Base-by-base conservation (phyloP, 2,888 invertebrate genomes). In the Dermolepida albohirtum region DNA sequence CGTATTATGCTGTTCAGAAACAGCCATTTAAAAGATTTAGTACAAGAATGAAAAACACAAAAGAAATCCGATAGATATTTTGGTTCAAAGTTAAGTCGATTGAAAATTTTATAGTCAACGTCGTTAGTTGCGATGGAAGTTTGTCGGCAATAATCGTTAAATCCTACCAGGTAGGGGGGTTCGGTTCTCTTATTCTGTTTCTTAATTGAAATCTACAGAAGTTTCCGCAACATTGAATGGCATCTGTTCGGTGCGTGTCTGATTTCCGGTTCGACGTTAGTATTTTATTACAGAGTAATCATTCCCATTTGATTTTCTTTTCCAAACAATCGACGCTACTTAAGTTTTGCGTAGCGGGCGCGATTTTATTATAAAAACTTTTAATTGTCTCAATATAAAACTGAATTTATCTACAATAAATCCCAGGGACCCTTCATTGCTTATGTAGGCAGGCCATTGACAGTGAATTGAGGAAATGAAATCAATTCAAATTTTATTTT, bases 161-260 rank as follows among this genome's bases (percentile, higher is more conserved):
- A 77, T 75, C 76, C 73, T 74, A 71, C 73, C 77, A 77, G 78
- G 76, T 77, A 78, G 70, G n/a, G 29, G 34, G 34, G 59, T 47
- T 16, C 29, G 59, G 47, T 67, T 71, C 74, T 73, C 76, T 77
- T 76, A 76, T 76, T 74, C 75, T 70, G 75, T 67, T 75, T 71
- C 76, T 76, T 78, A 78, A 78, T 78, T 78, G 78, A 77, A 77
- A 78, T 78, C 77, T 76, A 74, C 69, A 73, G 75, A 77, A 77
- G 74, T 77, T 78, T 78, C 77, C 78, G 72, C 73, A 74, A 76
- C 76, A 77, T 77, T 78, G 73, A 73, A 64, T 72, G 66, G 68
- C 67, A 71, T 69, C 71, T 70, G 70, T 71, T 72, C 70, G 74
- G 68, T 75, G 70, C 70, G 71, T 65, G 71, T 75, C 73, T 71